Evolutionary conservation across 1,140 invertebrate genomes (phyloP).

Genomic region (Rhopalosiphum padi): DNA sequence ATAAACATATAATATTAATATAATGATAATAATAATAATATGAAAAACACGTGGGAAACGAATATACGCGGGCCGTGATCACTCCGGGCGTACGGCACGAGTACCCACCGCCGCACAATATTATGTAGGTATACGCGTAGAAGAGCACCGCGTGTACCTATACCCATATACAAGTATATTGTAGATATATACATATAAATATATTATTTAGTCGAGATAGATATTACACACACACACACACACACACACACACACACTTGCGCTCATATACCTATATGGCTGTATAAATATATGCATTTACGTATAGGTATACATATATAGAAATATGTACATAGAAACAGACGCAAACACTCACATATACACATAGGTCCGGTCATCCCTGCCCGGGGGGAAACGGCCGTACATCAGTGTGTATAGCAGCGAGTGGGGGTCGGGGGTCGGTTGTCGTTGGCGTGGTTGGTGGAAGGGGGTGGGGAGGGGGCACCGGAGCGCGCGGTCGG

Average conservation of each 20-base stretch:
- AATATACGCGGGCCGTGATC: conserved; percentile 54
- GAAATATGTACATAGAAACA: neutral
- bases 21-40: conserved; percentile 39
- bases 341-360: neutral
- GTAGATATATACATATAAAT: neutral
- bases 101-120: neutral
- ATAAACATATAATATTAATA: neutral
- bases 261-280: neutral
- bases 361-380: conserved; percentile 42
- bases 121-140: neutral
- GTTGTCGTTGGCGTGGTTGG: neutral
- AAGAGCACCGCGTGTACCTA: neutral
- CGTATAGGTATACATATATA: neutral
- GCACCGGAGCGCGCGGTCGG: neutral
- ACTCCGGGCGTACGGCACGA: conserved; percentile 49
- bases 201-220: neutral
- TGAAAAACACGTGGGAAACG: conserved; percentile 54
- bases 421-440: neutral
- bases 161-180: neutral
- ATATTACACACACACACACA: neutral
- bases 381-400: conserved; percentile 29
- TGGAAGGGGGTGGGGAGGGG: neutral
- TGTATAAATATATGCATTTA: neutral
- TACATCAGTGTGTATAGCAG: neutral
- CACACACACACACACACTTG: neutral